Percentiles rank a stretch among this genome's conserved stretches.
Conservation (phyloP, 2,113 vertebrate species). For the Alethe diademata region DNA sequence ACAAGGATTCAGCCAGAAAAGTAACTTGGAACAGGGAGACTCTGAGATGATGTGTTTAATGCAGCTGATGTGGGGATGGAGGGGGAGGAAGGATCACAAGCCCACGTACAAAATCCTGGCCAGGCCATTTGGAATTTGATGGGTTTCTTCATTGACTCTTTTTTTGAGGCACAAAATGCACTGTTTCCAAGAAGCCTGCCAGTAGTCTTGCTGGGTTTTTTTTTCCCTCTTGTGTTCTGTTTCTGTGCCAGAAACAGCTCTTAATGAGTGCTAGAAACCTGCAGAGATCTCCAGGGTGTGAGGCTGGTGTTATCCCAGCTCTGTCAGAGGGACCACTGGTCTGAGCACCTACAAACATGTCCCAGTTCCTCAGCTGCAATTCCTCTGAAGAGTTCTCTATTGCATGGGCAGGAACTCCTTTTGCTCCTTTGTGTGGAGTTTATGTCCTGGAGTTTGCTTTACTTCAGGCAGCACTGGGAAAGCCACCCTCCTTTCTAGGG, state of each 20-base stretch:
- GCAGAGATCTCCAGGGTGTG: background rate
- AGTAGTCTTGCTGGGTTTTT: background rate
- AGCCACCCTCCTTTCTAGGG: background rate
- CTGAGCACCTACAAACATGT: background rate
- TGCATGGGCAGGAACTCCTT: background rate
- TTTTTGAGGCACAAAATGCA: background rate
- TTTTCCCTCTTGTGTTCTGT: background rate
- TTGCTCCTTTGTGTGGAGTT: background rate
- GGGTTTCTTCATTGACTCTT: background rate
- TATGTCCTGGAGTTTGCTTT: background rate
- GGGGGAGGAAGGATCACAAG: background rate
- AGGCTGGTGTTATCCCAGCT: background rate
- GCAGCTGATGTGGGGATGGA: background rate
- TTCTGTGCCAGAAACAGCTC: constrained; percentile 25
- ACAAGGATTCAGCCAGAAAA: background rate
- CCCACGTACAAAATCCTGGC: background rate
- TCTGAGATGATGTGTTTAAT: background rate
- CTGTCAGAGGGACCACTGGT: background rate
- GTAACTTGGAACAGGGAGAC: background rate
- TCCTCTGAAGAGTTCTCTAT: background rate
- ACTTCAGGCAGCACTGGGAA: background rate
- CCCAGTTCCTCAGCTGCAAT: background rate
- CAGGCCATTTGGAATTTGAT: background rate
- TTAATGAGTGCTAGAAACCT: constrained; percentile 47
- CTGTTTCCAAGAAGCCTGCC: background rate